phyloP scores from a whole-genome alignment of 1,140 invertebrate species.

The Lucilia cuprina region DNA sequence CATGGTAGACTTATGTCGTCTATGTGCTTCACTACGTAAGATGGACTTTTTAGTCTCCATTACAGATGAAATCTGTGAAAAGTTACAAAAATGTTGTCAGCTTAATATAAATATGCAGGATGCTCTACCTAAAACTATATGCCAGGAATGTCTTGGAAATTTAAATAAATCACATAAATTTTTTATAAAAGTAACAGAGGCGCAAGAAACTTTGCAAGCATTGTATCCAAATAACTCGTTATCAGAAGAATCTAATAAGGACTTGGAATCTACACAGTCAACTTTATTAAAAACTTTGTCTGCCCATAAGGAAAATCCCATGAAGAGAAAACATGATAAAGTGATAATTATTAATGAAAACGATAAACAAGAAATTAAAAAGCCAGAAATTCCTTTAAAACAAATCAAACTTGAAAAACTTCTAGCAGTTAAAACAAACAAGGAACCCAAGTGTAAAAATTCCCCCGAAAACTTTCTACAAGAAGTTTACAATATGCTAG shows the following conservation, averaged over 20 bases:
- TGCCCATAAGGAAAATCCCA: not conserved
- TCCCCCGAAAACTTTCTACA: not conserved
- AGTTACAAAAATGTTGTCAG: not conserved
- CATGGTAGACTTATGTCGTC: constrained; percentile 36
- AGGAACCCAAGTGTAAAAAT: not conserved
- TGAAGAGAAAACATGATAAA: not conserved
- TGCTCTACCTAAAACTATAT: constrained; percentile 23
- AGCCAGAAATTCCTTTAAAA: not conserved
- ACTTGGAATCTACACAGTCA: not conserved
- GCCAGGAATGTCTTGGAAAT: constrained; percentile 9
- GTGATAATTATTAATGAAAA: not conserved
- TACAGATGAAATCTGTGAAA: constrained; percentile 30
- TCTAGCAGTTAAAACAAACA: no score
- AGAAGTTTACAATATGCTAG: not conserved
- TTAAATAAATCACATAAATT: constrained; percentile 27
- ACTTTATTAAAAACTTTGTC: not conserved
- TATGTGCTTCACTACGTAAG: constrained; percentile 37
- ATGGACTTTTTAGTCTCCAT: constrained; percentile 20
- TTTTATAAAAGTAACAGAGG: constrained; percentile 31
- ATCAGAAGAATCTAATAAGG: not conserved
- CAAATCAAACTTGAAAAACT: not conserved
- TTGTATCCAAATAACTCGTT: not conserved
- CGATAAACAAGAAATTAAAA: no score
- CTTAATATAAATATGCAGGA: constrained; percentile 25
- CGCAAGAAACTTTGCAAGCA: constrained; percentile 31